Conservation (phyloP, 2,888 invertebrate species). For the Lasius fuliginosus region DNA sequence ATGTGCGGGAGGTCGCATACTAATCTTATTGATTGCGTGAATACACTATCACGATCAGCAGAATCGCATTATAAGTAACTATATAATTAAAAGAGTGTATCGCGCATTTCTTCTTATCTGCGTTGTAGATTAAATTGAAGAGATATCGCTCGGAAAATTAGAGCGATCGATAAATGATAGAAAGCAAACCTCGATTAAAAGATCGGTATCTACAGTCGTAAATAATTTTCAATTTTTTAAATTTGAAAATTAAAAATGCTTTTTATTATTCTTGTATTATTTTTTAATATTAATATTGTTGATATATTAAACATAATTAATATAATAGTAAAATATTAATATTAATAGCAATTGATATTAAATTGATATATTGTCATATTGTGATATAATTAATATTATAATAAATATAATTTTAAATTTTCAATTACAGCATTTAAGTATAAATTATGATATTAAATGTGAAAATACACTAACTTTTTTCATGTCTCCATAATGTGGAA, state of each 20-base stretch:
- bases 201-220: background rate
- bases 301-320: background rate
- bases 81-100: background rate
- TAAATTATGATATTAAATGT: background rate
- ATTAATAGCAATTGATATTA: background rate
- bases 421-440: background rate
- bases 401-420: background rate
- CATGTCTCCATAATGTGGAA: background rate
- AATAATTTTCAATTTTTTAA: background rate
- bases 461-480: background rate
- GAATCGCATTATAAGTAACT: background rate
- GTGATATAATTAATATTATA: background rate
- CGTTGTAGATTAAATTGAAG: background rate
- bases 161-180: background rate
- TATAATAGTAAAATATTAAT: background rate
- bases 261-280: background rate
- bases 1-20: background rate
- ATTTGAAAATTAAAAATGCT: background rate
- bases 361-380: background rate
- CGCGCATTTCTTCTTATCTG: background rate
- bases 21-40: constrained; percentile 2
- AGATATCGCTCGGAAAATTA: constrained; percentile 14
- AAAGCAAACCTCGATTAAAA: background rate
- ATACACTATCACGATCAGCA: too few relatives aligned
- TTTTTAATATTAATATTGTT: background rate